Evolutionary conservation across 2,888 invertebrate genomes (phyloP).

Genomic region (Schizotus pectinicornis): DNA sequence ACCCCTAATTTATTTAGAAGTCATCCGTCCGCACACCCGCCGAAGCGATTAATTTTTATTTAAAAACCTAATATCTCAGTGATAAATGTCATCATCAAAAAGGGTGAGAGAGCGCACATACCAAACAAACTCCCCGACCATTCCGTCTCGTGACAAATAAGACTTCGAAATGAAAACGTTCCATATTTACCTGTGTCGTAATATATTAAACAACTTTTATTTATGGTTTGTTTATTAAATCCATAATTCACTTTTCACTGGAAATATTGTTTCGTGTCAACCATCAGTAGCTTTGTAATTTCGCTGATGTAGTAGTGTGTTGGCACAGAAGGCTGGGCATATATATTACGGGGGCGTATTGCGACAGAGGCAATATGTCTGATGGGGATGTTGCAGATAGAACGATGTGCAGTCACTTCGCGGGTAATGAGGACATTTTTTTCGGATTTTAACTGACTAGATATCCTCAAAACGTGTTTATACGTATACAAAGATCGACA

Average conservation of each 20-base stretch:
- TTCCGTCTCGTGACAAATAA: constrained; percentile 38
- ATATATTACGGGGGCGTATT: background rate
- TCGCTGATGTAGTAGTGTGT: constrained; percentile 17
- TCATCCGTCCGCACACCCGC: background rate
- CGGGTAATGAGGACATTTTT: background rate
- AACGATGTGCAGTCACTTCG: background rate
- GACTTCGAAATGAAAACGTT: constrained; percentile 39
- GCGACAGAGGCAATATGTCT: background rate
- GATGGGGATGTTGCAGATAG: background rate
- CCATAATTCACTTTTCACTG: constrained; percentile 42
- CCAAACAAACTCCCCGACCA: constrained; percentile 1
- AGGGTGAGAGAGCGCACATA: background rate
- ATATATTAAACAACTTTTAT: constrained; percentile 45
- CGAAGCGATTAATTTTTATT: constrained; percentile 12
- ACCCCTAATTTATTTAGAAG: no score
- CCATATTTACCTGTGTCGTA: constrained; percentile 38
- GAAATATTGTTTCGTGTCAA: constrained; percentile 41
- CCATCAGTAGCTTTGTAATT: constrained; percentile 29
- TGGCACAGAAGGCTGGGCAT: background rate
- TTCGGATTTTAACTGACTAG: background rate
- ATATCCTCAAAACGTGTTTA: background rate
- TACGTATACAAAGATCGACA: background rate
- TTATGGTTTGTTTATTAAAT: constrained; percentile 48
- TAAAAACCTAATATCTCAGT: background rate
- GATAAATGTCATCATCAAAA: constrained; percentile 21